These are phyloP conservation scores for Pachypeltis micranthus DNA, from an alignment of 1,140 invertebrate species.

Conservation along the genomic window DNA sequence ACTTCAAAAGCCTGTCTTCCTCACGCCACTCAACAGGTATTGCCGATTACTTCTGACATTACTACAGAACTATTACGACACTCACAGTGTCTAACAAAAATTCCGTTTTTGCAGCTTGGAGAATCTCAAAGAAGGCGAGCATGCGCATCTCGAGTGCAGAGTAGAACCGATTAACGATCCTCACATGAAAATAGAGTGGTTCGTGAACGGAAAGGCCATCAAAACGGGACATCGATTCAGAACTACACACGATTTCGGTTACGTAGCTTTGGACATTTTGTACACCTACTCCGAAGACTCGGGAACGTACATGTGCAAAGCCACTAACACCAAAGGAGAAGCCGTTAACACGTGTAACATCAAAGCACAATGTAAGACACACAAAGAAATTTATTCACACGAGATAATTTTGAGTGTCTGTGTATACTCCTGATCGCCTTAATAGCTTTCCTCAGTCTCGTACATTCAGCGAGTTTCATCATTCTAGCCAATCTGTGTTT, in stretches of 20 bases:
- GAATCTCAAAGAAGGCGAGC: conserved; percentile 78
- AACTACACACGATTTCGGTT: conserved; percentile 90
- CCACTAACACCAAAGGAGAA: conserved; percentile 81
- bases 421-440: neutral
- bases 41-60: too few relatives aligned
- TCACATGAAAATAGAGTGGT: conserved; percentile 92
- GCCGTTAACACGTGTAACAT: conserved; percentile 85
- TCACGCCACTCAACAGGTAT: conserved; percentile 63
- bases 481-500: too few relatives aligned
- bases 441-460: too few relatives aligned
- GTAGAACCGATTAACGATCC: conserved; percentile 93
- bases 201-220: conserved; percentile 68
- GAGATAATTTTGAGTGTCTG: neutral
- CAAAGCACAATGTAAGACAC: conserved; percentile 53
- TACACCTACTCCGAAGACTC: conserved; percentile 89
- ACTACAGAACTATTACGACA: too few relatives aligned
- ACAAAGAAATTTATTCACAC: too few relatives aligned
- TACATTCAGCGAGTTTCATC: too few relatives aligned
- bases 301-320: conserved; percentile 88
- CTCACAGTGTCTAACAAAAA: too few relatives aligned
- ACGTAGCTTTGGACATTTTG: conserved; percentile 85
- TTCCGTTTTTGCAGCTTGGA: conserved; percentile 46
- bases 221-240: conserved; percentile 74
- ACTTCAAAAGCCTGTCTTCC: conserved; percentile 72
- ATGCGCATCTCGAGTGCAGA: conserved; percentile 87